These are phyloP conservation scores for Drosophila yakuba DNA, from an alignment of 1,140 invertebrate genomes.

Conservation along the genomic window DNA sequence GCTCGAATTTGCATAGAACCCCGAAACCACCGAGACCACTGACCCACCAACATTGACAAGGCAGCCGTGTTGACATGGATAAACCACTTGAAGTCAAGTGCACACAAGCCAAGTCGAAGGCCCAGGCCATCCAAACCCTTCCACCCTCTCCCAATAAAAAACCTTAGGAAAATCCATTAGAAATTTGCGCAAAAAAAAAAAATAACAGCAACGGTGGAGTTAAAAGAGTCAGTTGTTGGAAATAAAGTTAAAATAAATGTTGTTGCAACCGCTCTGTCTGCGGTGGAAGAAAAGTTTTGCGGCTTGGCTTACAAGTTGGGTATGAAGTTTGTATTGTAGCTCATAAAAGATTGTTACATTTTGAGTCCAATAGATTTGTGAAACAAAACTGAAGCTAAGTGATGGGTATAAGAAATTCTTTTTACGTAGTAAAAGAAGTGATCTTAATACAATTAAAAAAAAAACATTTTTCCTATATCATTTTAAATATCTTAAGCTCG, in stretches of 20 bases:
- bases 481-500: not conserved
- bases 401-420: not conserved
- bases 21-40: conserved; percentile 23
- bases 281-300: conserved; percentile 30
- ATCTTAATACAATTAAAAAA: too few relatives aligned
- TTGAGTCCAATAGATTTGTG: conserved; percentile 4
- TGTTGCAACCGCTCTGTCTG: conserved; percentile 35
- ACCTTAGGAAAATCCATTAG: conserved; percentile 43
- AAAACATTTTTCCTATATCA: too few relatives aligned
- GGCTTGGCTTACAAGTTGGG: conserved; percentile 27
- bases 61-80: conserved; percentile 73
- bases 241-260: conserved; percentile 50
- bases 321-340: conserved; percentile 24
- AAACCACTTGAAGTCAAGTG: conserved; percentile 73
- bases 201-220: conserved; percentile 3
- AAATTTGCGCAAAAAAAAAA: conserved; percentile 34
- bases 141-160: not conserved
- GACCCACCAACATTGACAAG: conserved; percentile 41
- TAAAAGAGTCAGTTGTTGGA: conserved; percentile 32
- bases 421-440: too few relatives aligned
- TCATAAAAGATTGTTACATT: conserved; percentile 18
- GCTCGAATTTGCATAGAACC: conserved; percentile 57
- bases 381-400: conserved; percentile 11
- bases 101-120: conserved; percentile 43
- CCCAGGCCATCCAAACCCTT: conserved; percentile 7